phyloP scores from a whole-genome alignment of 2,797 vertebrate species.

The Columba guinea region DNA sequence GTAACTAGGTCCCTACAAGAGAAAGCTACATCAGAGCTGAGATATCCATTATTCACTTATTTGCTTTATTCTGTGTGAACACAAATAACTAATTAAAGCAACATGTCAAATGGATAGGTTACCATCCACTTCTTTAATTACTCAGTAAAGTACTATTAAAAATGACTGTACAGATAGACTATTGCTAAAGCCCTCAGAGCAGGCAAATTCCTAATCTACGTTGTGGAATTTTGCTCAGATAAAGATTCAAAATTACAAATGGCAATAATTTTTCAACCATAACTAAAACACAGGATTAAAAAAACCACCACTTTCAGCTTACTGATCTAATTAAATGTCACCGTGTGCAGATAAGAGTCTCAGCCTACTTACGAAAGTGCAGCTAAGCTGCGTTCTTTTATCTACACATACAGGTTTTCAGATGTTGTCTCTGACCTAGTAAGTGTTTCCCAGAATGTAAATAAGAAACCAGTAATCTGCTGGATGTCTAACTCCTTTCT shows the following conservation, averaged over 20 bases:
- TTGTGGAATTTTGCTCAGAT: constrained; percentile 14
- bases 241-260: neutral
- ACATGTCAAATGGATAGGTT: neutral
- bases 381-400: constrained; percentile 9
- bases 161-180: neutral
- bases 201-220: neutral
- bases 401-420: neutral
- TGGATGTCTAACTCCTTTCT: neutral
- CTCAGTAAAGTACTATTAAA: neutral
- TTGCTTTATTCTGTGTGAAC: neutral
- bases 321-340: constrained; percentile 27
- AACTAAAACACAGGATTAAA: neutral
- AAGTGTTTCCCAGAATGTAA: neutral
- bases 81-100: neutral
- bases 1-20: neutral
- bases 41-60: neutral
- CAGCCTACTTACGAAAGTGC: neutral
- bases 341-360: neutral
- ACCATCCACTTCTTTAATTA: neutral
- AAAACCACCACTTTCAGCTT: neutral
- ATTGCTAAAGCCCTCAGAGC: neutral
- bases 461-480: constrained; percentile 19
- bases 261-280: neutral
- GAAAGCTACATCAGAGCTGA: neutral
- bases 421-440: neutral